Evolutionary conservation across 2,797 vertebrate genomes (phyloP), one percentile per base, ranked within the genome.

Genomic region (Tokudaia muenninki): DNA sequence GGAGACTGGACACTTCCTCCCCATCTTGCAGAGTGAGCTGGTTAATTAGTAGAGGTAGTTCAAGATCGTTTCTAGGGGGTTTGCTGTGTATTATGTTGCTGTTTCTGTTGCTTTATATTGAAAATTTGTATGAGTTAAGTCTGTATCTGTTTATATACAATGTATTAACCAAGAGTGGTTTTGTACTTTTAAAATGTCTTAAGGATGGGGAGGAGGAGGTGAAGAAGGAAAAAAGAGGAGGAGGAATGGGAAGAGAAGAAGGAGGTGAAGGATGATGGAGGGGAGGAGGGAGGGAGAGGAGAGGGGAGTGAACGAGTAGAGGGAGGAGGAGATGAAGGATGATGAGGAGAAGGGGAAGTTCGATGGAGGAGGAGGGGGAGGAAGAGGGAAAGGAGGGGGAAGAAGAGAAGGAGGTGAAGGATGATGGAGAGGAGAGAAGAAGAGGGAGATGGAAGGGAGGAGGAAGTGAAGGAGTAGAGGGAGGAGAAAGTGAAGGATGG

Each of bases 121-220:
- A 79, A 96, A 90, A 19, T 12, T 77, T 88, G 16, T 79, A 10
- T 94, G 90, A 55, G 16, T 75, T 92, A 80, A 92, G 29, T n/a
- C 61, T 94, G 26, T 7, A 26, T 19, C 50, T 92, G 16, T 91
- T 92, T 91, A 78, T 90, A 17, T 41, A 57, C 8, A 57, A 47
- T 13, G 6, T 92, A 34, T 55, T 37, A 92, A 22, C 44, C 12
- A 88, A 91, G n/a, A 79, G 57, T 96, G n/a, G 55, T 74, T 92
- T 94, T 92, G 80, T 14, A 77, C 52, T 70, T 91, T 59, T 52
- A 78, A 78, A 81, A 10, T 1, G 6, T 21, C 37, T 4, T 92
- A 87, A 74, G 14, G 21, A 47, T 74, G 14, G 31, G 52, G 6
- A 34, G 6, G 29, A 88, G 34, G 75, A 41, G 31, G 17, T 78